Evolutionary conservation across 1,140 invertebrate genomes (phyloP).

Genomic region (Aethina tumida): DNA sequence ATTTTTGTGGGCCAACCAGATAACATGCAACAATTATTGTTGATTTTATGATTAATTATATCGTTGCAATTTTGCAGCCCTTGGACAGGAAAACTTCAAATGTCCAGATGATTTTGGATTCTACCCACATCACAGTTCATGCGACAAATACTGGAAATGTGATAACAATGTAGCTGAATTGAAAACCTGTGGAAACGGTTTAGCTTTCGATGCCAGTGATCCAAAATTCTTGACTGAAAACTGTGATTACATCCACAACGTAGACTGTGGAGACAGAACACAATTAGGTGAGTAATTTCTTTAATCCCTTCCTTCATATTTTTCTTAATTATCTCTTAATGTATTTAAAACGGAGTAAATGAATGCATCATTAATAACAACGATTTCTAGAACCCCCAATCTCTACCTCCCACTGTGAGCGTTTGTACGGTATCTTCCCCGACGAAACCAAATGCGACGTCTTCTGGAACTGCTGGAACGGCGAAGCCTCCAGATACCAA

Average conservation of each 20-base stretch:
- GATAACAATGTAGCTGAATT: constrained; percentile 79
- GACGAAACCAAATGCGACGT: constrained; percentile 82
- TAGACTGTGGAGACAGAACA: constrained; percentile 82
- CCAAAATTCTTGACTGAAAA: constrained; percentile 85
- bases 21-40: too few relatives aligned
- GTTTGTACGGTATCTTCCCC: constrained; percentile 87
- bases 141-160: constrained; percentile 95
- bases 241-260: constrained; percentile 91
- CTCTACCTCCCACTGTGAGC: constrained; percentile 70
- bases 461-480: constrained; percentile 96
- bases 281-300: constrained; percentile 56
- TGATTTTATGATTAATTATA: too few relatives aligned
- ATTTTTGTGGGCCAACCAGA: too few relatives aligned
- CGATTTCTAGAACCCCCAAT: constrained; percentile 66
- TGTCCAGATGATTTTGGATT: constrained; percentile 92
- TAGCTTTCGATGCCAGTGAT: constrained; percentile 84
- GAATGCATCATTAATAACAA: background rate
- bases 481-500: constrained; percentile 84
- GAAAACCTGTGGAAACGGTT: constrained; percentile 88
- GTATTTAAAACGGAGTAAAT: too few relatives aligned
- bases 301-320: background rate
- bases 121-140: constrained; percentile 79
- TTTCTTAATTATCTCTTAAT: too few relatives aligned
- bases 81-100: constrained; percentile 74
- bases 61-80: constrained; percentile 42